phyloP scores from a whole-genome alignment of 2,888 invertebrate genomes.

The Xestia rhomboidea region DNA sequence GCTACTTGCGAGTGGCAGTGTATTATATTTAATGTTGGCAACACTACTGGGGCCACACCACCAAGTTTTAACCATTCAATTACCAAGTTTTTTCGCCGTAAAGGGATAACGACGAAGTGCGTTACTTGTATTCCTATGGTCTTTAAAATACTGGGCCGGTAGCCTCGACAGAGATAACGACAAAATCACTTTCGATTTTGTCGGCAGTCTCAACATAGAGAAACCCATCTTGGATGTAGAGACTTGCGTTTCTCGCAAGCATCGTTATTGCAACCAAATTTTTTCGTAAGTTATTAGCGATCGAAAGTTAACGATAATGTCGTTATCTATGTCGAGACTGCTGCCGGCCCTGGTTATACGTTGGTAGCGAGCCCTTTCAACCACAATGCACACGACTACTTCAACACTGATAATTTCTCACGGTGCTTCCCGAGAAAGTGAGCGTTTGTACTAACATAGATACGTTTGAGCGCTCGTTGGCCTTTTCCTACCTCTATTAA shows the following conservation, averaged over 20 bases:
- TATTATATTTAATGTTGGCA: slow-evolving; percentile 57
- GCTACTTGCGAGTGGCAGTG: slow-evolving; percentile 63
- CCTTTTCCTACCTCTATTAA: slow-evolving; percentile 13
- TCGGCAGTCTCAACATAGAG: too few relatives aligned
- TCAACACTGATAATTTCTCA: slow-evolving; percentile 50
- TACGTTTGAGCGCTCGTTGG: slow-evolving; percentile 21
- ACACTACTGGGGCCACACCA: slow-evolving; percentile 51
- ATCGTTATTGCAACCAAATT: too few relatives aligned
- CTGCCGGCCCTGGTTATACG: too few relatives aligned
- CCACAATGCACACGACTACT: slow-evolving; percentile 57
- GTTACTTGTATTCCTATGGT: neutral
- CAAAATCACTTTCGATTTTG: too few relatives aligned
- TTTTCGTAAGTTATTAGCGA: too few relatives aligned
- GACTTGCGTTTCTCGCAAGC: too few relatives aligned
- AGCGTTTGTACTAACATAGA: slow-evolving; percentile 47
- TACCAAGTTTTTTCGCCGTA: neutral
- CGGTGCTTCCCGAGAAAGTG: slow-evolving; percentile 49
- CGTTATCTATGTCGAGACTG: too few relatives aligned
- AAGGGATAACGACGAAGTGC: neutral
- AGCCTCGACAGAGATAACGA: too few relatives aligned
- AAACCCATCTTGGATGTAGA: too few relatives aligned
- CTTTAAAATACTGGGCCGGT: neutral
- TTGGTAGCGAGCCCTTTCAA: slow-evolving; percentile 33
- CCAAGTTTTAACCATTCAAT: slow-evolving; percentile 30
- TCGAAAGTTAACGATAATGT: too few relatives aligned